Evolutionary conservation across 2,113 vertebrate species (phyloP).

Genomic region (Alligator sinensis): DNA sequence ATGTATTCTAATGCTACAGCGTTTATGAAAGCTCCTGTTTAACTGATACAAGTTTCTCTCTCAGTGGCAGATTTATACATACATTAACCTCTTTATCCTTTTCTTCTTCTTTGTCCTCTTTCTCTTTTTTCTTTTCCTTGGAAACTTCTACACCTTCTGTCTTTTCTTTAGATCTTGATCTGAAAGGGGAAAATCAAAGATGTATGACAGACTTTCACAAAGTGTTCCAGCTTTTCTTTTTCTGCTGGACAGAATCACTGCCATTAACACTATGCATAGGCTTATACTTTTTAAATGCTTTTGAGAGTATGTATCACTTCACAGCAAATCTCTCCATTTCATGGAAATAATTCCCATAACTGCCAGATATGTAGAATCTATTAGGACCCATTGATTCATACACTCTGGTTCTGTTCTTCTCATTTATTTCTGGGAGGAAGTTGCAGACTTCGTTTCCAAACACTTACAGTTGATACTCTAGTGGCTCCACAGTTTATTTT

Average conservation of each 20-base stretch:
- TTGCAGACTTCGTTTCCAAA: slow-evolving; percentile 6
- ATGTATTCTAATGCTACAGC: background rate
- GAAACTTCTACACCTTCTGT: slow-evolving; percentile 84
- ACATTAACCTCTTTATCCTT: slow-evolving; percentile 92
- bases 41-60: background rate
- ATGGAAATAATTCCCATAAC: background rate
- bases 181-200: slow-evolving; percentile 50
- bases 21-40: background rate
- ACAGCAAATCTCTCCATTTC: background rate
- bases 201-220: background rate
- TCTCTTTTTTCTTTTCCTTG: slow-evolving; percentile 95
- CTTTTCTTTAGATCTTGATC: slow-evolving; percentile 92
- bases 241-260: background rate
- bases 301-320: background rate
- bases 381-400: fast-evolving
- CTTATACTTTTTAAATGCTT: background rate
- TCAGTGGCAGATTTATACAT: slow-evolving; percentile 61
- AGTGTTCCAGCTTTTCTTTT: background rate
- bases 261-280: background rate
- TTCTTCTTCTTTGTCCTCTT: slow-evolving; percentile 97
- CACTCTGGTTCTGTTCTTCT: background rate
- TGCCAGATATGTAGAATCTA: background rate
- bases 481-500: background rate
- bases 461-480: background rate
- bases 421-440: background rate